Evolutionary conservation across 2,888 invertebrate genomes (phyloP).

Genomic region (Criorhina ranunculi): DNA sequence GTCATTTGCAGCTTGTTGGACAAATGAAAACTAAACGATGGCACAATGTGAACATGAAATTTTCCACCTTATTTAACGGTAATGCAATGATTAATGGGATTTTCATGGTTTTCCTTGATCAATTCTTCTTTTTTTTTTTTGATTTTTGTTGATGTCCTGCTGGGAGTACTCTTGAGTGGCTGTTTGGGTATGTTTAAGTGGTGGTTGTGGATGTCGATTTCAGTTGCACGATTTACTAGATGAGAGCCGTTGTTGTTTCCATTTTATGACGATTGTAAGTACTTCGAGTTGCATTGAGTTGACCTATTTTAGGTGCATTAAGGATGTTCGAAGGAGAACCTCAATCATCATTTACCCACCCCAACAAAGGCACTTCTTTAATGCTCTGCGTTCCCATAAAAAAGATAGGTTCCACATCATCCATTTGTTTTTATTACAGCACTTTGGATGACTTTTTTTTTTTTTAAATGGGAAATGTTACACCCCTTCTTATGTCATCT

Average conservation of each 20-base stretch:
- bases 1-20: slow-evolving; percentile 75
- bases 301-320: too few species aligned
- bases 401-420: neutral
- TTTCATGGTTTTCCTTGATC: slow-evolving; percentile 78
- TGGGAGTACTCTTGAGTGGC: slow-evolving; percentile 26
- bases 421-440: slow-evolving; percentile 14
- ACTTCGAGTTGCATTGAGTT: too few species aligned
- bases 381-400: slow-evolving; percentile 3
- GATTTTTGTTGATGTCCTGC: slow-evolving; percentile 22
- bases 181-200: slow-evolving; percentile 33
- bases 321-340: too few species aligned
- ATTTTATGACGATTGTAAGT: too few species aligned
- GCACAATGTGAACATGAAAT: slow-evolving; percentile 78
- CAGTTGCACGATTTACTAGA: neutral
- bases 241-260: neutral
- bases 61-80: slow-evolving; percentile 83
- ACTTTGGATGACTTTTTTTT: neutral
- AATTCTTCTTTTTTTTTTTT: slow-evolving; percentile 34
- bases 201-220: slow-evolving; percentile 14
- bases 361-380: neutral
- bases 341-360: neutral
- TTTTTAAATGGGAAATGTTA: neutral
- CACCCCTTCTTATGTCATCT: neutral
- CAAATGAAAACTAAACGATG: slow-evolving; percentile 60
- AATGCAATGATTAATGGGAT: slow-evolving; percentile 82